phyloP scores from a whole-genome alignment of 2,113 vertebrate genomes.

The Suricata suricatta region DNA sequence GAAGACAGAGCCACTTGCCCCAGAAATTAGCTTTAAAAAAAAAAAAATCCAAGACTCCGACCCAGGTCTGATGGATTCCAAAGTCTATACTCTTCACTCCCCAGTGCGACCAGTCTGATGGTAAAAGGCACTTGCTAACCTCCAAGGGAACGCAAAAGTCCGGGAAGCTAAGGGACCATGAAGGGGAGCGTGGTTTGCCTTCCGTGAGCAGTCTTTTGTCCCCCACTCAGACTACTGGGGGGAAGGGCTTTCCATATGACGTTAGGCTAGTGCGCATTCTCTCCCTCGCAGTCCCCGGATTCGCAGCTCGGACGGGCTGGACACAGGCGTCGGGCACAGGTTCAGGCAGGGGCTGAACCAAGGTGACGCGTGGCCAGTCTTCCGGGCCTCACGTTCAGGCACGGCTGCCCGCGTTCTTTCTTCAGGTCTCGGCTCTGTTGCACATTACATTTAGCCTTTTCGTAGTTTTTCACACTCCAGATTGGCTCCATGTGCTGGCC shows the following conservation, averaged over 20 bases:
- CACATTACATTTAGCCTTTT: not conserved
- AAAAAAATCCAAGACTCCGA: not conserved
- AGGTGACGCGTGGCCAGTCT: not conserved
- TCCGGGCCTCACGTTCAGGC: rapidly evolving
- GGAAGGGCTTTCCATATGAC: not conserved
- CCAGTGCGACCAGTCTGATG: not conserved
- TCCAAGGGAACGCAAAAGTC: not conserved
- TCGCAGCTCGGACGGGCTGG: not conserved
- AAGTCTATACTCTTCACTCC: not conserved
- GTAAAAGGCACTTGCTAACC: not conserved
- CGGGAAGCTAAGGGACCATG: not conserved
- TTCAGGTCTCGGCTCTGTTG: not conserved
- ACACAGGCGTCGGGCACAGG: no score
- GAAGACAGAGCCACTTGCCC: not conserved
- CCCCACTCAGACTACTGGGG: not conserved
- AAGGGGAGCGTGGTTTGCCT: not conserved
- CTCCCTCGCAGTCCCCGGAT: not conserved
- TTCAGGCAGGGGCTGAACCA: no score
- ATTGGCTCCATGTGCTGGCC: not conserved
- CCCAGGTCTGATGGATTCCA: not conserved
- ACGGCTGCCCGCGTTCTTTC: not conserved
- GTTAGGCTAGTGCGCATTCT: not conserved
- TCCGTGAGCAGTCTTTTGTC: not conserved
- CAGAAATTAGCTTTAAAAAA: not conserved
- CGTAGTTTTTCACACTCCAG: not conserved